Conservation (phyloP, 2,113 vertebrate genomes). For the Petromus typicus region DNA sequence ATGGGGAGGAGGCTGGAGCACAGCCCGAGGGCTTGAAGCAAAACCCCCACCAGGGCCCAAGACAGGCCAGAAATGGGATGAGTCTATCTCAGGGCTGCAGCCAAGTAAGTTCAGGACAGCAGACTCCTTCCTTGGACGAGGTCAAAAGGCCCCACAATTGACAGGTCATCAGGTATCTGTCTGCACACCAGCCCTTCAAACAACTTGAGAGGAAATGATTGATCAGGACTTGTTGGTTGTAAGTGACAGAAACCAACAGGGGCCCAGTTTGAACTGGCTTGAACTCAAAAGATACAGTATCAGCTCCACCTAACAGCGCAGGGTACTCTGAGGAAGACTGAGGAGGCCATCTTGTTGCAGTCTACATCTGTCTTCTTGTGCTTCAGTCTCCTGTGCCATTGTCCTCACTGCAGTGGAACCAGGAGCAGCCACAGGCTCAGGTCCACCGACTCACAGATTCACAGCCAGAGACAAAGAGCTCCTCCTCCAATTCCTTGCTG, state of each 20-base stretch:
- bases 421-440: neutral
- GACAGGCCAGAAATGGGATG: too few relatives aligned
- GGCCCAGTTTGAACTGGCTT: neutral
- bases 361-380: too few relatives aligned
- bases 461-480: neutral
- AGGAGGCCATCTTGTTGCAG: neutral
- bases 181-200: neutral
- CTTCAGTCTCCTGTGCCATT: neutral
- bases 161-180: neutral
- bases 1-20: neutral
- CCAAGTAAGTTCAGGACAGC: neutral
- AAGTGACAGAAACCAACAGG: neutral
- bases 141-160: rapidly evolving
- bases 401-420: too few relatives aligned
- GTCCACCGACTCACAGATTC: neutral
- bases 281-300: neutral
- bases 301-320: neutral
- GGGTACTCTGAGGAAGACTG: neutral
- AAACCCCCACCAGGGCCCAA: neutral
- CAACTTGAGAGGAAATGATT: neutral
- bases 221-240: neutral
- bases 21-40: neutral
- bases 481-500: neutral
- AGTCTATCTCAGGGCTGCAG: neutral
- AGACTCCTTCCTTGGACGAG: neutral